phyloP scores from a whole-genome alignment of 2,797 vertebrate genomes.

The Eremophila alpestris region DNA sequence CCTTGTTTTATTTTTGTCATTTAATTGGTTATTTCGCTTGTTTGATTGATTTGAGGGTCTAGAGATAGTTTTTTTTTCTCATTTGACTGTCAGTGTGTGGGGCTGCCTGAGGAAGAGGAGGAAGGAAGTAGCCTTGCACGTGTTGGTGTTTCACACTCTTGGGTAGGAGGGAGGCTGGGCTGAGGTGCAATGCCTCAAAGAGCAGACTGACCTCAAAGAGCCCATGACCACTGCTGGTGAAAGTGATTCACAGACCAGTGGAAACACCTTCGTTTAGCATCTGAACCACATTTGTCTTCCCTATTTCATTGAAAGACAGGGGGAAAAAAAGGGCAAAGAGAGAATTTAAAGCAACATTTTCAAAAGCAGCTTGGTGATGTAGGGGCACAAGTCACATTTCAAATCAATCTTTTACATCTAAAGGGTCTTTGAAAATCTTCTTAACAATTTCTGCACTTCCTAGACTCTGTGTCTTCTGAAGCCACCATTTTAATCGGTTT shows the following conservation, averaged over 20 bases:
- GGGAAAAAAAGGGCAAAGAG: background rate
- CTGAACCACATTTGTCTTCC: background rate
- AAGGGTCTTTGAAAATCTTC: conserved; percentile 41
- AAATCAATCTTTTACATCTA: conserved; percentile 43
- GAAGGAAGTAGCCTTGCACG: background rate
- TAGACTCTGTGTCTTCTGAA: conserved; percentile 22
- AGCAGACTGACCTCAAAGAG: background rate
- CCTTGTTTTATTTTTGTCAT: background rate
- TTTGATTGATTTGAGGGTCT: background rate
- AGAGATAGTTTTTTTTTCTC: background rate
- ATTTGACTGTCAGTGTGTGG: background rate
- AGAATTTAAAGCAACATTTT: conserved; percentile 34
- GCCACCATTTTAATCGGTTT: conserved; percentile 34
- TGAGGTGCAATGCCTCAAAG: background rate
- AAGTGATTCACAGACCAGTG: background rate
- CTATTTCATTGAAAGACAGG: background rate
- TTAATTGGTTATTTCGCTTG: background rate
- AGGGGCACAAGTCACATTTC: conserved; percentile 51
- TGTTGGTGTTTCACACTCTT: background rate
- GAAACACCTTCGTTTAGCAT: background rate
- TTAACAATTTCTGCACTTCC: conserved; percentile 17
- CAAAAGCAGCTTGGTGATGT: background rate
- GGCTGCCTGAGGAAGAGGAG: background rate
- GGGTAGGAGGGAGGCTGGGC: background rate
- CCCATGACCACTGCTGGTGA: background rate